Conservation (phyloP, 2,797 vertebrate genomes). For the Eremophila alpestris region DNA sequence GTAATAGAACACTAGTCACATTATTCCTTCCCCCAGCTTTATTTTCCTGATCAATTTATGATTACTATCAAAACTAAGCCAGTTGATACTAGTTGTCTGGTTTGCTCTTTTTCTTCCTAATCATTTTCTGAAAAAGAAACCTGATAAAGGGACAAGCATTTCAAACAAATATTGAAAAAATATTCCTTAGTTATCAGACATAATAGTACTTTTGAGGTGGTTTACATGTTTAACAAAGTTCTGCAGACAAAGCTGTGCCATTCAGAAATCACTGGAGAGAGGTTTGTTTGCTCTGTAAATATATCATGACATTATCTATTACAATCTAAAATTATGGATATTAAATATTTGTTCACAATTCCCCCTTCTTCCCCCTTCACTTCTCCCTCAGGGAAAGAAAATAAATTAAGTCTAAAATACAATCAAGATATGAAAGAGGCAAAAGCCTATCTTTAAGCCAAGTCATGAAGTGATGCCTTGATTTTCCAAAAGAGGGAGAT, state of each 20-base stretch:
- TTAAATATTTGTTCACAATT: not conserved
- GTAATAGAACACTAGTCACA: not conserved
- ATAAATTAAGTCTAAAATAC: not conserved
- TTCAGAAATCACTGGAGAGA: not conserved
- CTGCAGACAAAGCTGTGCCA: not conserved
- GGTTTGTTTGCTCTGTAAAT: not conserved
- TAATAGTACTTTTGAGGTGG: not conserved
- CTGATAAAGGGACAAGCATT: not conserved
- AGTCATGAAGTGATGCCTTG: conserved; percentile 33
- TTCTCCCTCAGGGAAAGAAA: not conserved
- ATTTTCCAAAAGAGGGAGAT: conserved; percentile 79
- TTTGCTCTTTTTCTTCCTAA: not conserved
- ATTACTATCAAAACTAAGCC: not conserved
- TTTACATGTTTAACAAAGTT: not conserved
- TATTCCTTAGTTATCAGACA: not conserved
- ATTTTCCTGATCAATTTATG: not conserved
- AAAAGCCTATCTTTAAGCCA: conserved; percentile 18
- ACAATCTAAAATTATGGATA: not conserved
- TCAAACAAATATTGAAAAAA: not conserved
- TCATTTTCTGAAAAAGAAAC: not conserved
- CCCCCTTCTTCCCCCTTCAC: not conserved
- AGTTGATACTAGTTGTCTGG: not conserved
- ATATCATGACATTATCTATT: not conserved
- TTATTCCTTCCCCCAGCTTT: not conserved
- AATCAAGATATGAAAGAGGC: not conserved